Evolutionary conservation across 1,140 invertebrate genomes (phyloP), one percentile per base, ranked within the genome.

Genomic region (Gonioctena quinquepunctata): DNA sequence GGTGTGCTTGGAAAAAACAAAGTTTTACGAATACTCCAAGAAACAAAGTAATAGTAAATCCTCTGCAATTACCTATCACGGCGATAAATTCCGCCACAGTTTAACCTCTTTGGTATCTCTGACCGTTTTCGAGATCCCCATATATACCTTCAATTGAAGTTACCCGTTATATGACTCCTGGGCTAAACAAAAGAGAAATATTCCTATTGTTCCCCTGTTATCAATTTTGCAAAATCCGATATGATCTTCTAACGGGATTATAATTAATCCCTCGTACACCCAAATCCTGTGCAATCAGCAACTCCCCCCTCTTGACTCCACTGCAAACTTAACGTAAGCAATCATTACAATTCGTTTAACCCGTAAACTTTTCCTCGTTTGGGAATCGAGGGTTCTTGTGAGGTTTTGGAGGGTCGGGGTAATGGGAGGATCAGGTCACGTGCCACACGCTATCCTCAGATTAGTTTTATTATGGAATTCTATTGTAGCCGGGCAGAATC

Each of bases 331-430:
- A 61, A 27, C 27, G 59, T 33, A 61, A 61, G 25, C 8, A 33
- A 61, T 61, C 59, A 61, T 61, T 61, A 61, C 59, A 61, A 61
- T 33, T 61, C 59, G 27, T 61, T 61, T 28, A 61, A 61, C 59
- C 27, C 23, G 27, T 33, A 19, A 61, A 61, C 13, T 61, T 61
- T 27, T 28, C 18, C 27, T 42, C 33, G 33, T 42, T 42, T 42
- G 33, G 11, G 33, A 42, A 42, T 42, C 33, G 33, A 42, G 33
- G 33, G 13, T 42, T 42, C 16, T n/a, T 11, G 11, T 42, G 33
- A 4, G 8, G 7, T 42, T 42, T n/a, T n/a, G 11, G 23, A n/a
- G 59, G 27, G 5, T 6, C 13, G 26, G 27, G 27, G 59, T n/a
- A n/a, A n/a, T n/a, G 59, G 16, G 25, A 26, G 27, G 59, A 19